Evolutionary conservation across 2,888 invertebrate species (phyloP), one percentile per base, ranked within the genome.

Genomic region (Lepidonotus clava): DNA sequence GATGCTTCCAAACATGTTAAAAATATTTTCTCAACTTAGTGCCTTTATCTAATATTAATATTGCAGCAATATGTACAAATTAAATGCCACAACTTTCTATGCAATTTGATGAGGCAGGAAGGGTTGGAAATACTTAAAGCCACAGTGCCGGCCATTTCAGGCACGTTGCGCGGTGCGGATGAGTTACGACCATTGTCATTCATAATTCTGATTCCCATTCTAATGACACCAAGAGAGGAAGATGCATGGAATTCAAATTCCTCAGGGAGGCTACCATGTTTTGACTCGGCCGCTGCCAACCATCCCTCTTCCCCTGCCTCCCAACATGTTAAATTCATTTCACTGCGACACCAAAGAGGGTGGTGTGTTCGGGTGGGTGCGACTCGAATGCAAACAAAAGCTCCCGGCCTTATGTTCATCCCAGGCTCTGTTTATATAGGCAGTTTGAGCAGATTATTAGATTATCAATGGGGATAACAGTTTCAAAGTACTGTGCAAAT

Each of bases 401-500:
- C 14, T 18, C 80, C 24, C 1, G 28, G 11, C 51, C 80, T 80
- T 80, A 80, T 80, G 80, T 46, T 41, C n/a, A 41, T n/a, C 18
- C 18, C 6, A n/a, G 46, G 32, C 46, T 8, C 32, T 80, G 80
- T 80, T 80, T 80, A 80, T 46, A 41, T 80, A 46, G 46, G 32
- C 46, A 8, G 18, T 18, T 6, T 5, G 80, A 46, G 18, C 41
- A n/a, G 46, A 18, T 80, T 24, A 80, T 80, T 80, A 80, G 80
- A 80, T 80, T 80, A 80, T 80, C 46, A 51, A 80, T 36, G 76
- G 34, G 80, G 51, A 41, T 80, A 80, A 80, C 80, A 80, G 80
- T 80, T 80, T 80, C 80, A 80, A 80, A 80, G 80, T 80, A 80
- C 80, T 80, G 80, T 5, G 46, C 80, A 41, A 80, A 80, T 80